Evolutionary conservation across 1,140 invertebrate genomes (phyloP).

Genomic region (Caenorhabditis latens): DNA sequence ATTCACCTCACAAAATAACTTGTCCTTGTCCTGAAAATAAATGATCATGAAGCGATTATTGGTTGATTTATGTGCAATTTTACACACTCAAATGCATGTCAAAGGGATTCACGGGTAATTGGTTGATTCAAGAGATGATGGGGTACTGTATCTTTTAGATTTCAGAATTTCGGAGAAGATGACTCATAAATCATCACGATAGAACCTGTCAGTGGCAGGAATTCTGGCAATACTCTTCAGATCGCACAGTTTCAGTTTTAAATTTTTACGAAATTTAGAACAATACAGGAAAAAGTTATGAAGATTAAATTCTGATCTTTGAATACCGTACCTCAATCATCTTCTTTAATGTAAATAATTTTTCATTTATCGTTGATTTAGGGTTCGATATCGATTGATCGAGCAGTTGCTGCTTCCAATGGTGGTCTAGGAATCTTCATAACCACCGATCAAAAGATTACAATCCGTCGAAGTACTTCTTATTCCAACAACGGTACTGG

Average conservation of each 20-base stretch:
- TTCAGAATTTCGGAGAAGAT: neutral
- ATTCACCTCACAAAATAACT: slow-evolving; percentile 54
- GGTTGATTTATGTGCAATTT: slow-evolving; percentile 46
- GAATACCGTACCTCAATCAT: neutral
- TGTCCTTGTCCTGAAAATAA: slow-evolving; percentile 45
- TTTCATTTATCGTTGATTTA: neutral
- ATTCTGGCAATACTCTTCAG: no score
- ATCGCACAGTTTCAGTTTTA: no score
- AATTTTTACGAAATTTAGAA: no score
- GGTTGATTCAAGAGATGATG: neutral
- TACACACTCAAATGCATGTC: neutral
- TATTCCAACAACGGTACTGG: slow-evolving; percentile 29
- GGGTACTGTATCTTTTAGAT: neutral
- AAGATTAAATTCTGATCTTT: neutral
- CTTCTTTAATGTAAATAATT: no score
- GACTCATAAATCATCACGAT: no score
- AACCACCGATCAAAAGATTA: neutral
- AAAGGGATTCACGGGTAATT: neutral
- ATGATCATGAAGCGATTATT: slow-evolving; percentile 50
- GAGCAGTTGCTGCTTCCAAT: neutral
- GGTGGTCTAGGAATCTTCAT: slow-evolving; percentile 11
- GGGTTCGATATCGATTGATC: slow-evolving; percentile 19
- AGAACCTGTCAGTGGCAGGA: no score
- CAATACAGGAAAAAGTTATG: no score
- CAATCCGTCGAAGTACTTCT: neutral